These are phyloP conservation scores for Lasioglossum figueresi DNA, from an alignment of 2,888 invertebrate species.

Conservation along the genomic window DNA sequence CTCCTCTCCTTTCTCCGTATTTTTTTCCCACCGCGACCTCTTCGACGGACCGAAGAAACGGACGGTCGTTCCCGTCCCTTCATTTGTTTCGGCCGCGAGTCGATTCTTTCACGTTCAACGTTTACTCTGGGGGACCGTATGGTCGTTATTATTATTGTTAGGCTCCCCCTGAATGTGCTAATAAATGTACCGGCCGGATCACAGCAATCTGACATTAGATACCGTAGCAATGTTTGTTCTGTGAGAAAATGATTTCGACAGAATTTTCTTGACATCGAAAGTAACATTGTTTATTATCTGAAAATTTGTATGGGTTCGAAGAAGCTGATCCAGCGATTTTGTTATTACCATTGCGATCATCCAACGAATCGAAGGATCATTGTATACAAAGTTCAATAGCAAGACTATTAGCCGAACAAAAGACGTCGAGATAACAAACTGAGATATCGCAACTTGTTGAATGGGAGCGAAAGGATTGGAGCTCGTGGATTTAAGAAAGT, in stretches of 20 bases:
- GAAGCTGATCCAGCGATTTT: no score
- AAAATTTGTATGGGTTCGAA: no score
- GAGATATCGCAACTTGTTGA: slow-evolving; percentile 3
- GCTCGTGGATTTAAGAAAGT: background rate
- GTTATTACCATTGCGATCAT: background rate
- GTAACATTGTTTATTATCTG: no score
- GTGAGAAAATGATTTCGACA: background rate
- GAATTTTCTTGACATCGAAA: no score
- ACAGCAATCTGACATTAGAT: background rate
- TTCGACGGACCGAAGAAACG: slow-evolving; percentile 8
- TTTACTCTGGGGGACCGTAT: background rate
- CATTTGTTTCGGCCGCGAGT: slow-evolving; percentile 13
- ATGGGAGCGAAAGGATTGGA: background rate
- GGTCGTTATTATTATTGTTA: background rate
- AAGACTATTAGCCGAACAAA: background rate
- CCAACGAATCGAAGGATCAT: background rate
- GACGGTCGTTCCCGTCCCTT: slow-evolving; percentile 9
- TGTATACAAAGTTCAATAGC: background rate
- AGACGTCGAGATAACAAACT: background rate
- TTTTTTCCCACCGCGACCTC: background rate
- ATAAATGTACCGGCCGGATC: background rate
- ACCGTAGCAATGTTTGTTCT: background rate
- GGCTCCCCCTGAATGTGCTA: background rate
- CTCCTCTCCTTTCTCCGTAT: background rate
- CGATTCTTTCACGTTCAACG: slow-evolving; percentile 5